Base-by-base conservation (phyloP, 2,113 vertebrate species). In the Eurypyga helias region DNA sequence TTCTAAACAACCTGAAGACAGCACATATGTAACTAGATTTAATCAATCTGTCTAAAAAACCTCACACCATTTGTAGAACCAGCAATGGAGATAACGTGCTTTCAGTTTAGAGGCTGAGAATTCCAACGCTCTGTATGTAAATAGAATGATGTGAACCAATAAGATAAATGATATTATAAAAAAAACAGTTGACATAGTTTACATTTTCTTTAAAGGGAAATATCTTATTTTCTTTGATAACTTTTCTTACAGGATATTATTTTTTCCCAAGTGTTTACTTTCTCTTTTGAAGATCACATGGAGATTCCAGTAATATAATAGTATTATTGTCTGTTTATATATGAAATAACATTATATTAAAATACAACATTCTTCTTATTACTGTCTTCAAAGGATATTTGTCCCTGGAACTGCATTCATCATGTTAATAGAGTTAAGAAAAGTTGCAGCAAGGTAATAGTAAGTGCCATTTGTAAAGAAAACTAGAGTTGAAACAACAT, bases 401-500 rank as follows among this genome's bases (percentile, higher is more conserved):
- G 31, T 95, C 93, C 90, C 69, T 78, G 85, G 67, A 87, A 90
- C 71, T 51, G 34, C 51, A 70, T 91, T 95, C 65, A 57, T 90
- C 89, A 83, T 48, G 16, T 82, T 96, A 95, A 95, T 66, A 48
- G 67, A 83, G 73, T 91, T 93, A 87, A 85, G 55, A 93, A 66
- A 89, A 92, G 55, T 87, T 93, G 57, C 36, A 85, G 48, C 48
- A 83, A 85, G 29, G 58, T 87, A 96, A 90, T 92, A 79, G 97
- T 94, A 93, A 94, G 91, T 89, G 82, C 34, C 54, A 80, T 90
- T 91, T 95, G 58, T 93, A 70, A 72, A 90, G 95, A 90, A 90
- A 64, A 94, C 19, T 23, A 60, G 33, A 77, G 34, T 77, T 95
- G 69, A 78, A 89, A 60, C 51, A 95, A 61, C 83, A 95, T 93